Conservation (phyloP, 1,140 invertebrate genomes). For the Pseudomyrmex sp. region DNA sequence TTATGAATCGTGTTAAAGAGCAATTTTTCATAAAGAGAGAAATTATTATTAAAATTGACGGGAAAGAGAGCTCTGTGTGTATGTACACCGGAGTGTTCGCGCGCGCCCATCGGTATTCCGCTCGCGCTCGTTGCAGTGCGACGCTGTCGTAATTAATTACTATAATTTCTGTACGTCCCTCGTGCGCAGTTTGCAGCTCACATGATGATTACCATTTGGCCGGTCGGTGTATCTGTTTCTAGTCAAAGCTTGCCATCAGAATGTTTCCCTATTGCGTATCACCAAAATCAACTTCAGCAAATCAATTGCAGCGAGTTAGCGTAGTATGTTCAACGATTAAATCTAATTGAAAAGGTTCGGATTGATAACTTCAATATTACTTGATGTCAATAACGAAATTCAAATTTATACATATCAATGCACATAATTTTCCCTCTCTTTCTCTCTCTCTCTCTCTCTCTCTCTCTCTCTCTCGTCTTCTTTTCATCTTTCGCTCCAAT, state of each 20-base stretch:
- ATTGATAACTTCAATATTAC: slow-evolving; percentile 9
- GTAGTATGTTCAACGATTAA: slow-evolving; percentile 16
- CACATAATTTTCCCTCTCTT: too few relatives aligned
- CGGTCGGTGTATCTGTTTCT: slow-evolving; percentile 24
- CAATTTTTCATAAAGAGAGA: too few relatives aligned
- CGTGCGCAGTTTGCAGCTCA: slow-evolving; percentile 15
- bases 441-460: too few relatives aligned
- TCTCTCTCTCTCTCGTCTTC: too few relatives aligned
- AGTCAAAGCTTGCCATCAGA: slow-evolving; percentile 11
- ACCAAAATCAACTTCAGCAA: slow-evolving; percentile 24
- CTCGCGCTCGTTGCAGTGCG: slow-evolving; percentile 1
- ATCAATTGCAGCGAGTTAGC: slow-evolving; percentile 33
- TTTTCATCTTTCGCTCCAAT: too few relatives aligned
- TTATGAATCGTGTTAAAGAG: too few relatives aligned
- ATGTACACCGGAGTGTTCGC: neutral
- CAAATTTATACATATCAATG: neutral
- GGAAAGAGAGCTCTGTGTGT: neutral
- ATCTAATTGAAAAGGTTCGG: slow-evolving; percentile 1
- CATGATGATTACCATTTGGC: slow-evolving; percentile 23
- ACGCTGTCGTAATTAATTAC: slow-evolving; percentile 41
- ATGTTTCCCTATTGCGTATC: slow-evolving; percentile 19
- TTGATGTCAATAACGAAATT: slow-evolving; percentile 12
- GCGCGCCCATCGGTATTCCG: slow-evolving; percentile 1
- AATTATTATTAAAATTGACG: slow-evolving; percentile 16
- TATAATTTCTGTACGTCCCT: slow-evolving; percentile 45